phyloP scores from a whole-genome alignment of 2,888 invertebrate species.

The Dinocampus coccinellae region DNA sequence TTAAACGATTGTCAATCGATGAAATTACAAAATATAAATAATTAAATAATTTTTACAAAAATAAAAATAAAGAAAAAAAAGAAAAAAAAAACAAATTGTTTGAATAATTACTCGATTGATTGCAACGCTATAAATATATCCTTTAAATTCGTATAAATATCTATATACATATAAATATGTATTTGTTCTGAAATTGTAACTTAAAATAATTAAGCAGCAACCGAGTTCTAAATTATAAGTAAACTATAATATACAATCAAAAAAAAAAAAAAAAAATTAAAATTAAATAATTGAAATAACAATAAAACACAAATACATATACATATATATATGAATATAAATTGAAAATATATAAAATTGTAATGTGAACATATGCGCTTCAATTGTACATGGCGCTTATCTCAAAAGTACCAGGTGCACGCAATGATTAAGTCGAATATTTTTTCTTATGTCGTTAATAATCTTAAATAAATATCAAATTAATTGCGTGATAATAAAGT shows the following conservation, averaged over 20 bases:
- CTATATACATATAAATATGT: too few relatives aligned
- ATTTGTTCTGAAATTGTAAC: conserved; percentile 22
- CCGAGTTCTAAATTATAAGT: conserved; percentile 12
- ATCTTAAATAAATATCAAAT: not conserved
- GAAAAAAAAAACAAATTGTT: too few relatives aligned
- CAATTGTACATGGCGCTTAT: conserved; percentile 56
- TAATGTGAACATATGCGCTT: conserved; percentile 61
- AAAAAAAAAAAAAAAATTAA: conserved; percentile 31
- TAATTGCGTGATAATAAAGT: too few relatives aligned
- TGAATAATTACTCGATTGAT: not conserved
- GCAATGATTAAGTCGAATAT: conserved; percentile 42
- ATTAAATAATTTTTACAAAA: conserved; percentile 10
- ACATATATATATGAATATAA: conserved; percentile 18
- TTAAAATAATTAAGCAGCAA: not conserved
- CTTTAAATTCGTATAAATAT: too few relatives aligned
- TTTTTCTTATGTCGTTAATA: conserved; percentile 14
- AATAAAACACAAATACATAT: conserved; percentile 20
- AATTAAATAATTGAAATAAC: conserved; percentile 41
- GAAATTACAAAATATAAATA: conserved; percentile 13
- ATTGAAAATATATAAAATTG: conserved; percentile 47
- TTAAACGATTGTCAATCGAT: conserved; percentile 24
- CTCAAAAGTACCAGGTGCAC: conserved; percentile 47
- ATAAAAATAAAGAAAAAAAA: not conserved
- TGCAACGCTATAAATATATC: not conserved
- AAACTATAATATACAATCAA: conserved; percentile 25